phyloP scores from a whole-genome alignment of 1,140 invertebrate genomes.

The Papilio glaucus region DNA sequence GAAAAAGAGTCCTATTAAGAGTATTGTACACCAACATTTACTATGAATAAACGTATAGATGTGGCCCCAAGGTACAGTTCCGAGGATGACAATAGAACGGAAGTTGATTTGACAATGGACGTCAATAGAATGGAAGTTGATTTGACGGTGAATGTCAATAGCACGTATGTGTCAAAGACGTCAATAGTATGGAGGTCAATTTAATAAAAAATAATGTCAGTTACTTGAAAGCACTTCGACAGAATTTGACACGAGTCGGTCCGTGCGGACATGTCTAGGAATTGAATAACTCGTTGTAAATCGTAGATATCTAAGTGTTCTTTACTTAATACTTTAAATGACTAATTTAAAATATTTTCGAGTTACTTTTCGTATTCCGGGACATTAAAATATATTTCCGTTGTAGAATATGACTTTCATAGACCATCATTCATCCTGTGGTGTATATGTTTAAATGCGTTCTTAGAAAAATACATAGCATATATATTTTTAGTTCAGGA shows the following conservation, averaged over 20 bases:
- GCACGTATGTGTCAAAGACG: neutral
- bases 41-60: neutral
- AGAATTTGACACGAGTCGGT: neutral
- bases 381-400: too few relatives aligned
- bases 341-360: neutral
- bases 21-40: too few relatives aligned
- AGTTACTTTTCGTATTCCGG: too few relatives aligned
- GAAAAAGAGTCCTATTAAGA: too few relatives aligned
- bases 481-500: too few relatives aligned
- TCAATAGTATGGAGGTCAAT: slow-evolving; percentile 9
- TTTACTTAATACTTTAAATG: neutral
- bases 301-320: neutral
- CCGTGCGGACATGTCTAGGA: neutral
- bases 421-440: too few relatives aligned
- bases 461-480: too few relatives aligned
- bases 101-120: slow-evolving; percentile 2
- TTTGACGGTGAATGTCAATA: neutral
- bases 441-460: too few relatives aligned
- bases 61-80: neutral
- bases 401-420: too few relatives aligned
- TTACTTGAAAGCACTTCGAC: neutral
- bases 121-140: neutral
- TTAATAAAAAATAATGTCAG: neutral
- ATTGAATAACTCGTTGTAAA: neutral
- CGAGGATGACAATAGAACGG: neutral